These are phyloP conservation scores for Ichneumoninae sp. DNA, from an alignment of 2,888 invertebrate species.

Conservation along the genomic window DNA sequence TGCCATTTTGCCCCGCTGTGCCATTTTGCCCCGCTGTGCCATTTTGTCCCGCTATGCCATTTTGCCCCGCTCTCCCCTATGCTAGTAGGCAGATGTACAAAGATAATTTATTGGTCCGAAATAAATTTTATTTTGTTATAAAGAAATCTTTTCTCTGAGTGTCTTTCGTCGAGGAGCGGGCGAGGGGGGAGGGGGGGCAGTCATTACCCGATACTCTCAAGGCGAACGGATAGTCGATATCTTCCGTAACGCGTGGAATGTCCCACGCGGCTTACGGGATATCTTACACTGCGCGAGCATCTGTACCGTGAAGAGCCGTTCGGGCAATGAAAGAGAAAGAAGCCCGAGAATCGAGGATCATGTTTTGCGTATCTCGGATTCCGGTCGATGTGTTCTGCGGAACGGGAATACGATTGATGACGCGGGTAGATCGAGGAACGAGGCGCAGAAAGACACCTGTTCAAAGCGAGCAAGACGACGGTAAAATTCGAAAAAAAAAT, in stretches of 20 bases:
- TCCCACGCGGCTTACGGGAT: slow-evolving; percentile 38
- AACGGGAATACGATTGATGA: not conserved
- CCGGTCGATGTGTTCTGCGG: not conserved
- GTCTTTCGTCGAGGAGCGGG: not conserved
- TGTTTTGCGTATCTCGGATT: slow-evolving; percentile 47
- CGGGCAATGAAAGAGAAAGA: slow-evolving; percentile 56
- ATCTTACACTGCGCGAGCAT: not conserved
- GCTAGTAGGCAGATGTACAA: too few relatives aligned
- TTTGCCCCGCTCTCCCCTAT: too few relatives aligned
- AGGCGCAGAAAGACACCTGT: not conserved
- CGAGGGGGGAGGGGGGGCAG: slow-evolving; percentile 27
- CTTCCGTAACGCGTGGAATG: slow-evolving; percentile 35
- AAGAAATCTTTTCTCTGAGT: too few relatives aligned
- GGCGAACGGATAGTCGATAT: slow-evolving; percentile 33
- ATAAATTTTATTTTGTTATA: too few relatives aligned
- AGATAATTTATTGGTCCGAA: too few relatives aligned
- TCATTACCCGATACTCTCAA: slow-evolving; percentile 48
- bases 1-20: too few relatives aligned
- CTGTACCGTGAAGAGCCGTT: slow-evolving; percentile 26
- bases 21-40: too few relatives aligned
- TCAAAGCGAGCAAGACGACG: not conserved
- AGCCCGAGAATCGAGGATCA: slow-evolving; percentile 49
- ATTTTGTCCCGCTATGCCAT: too few relatives aligned
- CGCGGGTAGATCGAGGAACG: not conserved
- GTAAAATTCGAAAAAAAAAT: too few relatives aligned